Conservation (phyloP, 2,113 vertebrate species). For the Lophochroa leadbeateri region DNA sequence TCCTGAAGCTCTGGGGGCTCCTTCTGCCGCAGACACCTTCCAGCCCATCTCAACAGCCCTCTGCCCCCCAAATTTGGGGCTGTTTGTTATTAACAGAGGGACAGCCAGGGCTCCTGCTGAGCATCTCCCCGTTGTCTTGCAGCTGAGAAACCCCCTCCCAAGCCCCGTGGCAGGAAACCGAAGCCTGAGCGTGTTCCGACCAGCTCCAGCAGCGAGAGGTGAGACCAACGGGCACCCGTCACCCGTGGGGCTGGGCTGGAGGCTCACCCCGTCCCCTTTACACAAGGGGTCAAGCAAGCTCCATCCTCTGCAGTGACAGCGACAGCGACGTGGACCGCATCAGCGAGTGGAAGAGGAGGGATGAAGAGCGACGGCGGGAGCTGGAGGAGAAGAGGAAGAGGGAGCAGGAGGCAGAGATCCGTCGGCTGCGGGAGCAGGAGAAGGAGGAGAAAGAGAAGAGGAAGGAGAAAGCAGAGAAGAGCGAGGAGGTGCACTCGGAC, state of each 20-base stretch:
- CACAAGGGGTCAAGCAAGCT: background rate
- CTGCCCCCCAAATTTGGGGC: fast-evolving
- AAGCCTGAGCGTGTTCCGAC: slow-evolving; percentile 82
- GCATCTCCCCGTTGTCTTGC: fast-evolving
- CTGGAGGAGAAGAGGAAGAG: slow-evolving; percentile 91
- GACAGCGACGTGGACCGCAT: slow-evolving; percentile 91
- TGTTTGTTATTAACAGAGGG: background rate
- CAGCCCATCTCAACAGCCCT: background rate
- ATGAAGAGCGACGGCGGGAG: slow-evolving; percentile 88
- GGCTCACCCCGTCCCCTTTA: background rate
- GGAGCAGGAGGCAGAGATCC: slow-evolving; percentile 93
- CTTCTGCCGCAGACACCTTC: background rate
- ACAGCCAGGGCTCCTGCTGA: background rate
- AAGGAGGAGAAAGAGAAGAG: slow-evolving; percentile 90
- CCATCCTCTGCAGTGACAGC: slow-evolving; percentile 58
- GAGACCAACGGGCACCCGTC: background rate
- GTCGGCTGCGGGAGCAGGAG: slow-evolving; percentile 88
- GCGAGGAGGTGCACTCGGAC: slow-evolving; percentile 57
- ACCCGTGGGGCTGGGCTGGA: background rate
- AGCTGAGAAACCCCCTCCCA: slow-evolving; percentile 87
- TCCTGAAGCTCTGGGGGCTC: background rate
- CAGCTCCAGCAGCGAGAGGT: slow-evolving; percentile 92
- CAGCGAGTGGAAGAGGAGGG: slow-evolving; percentile 94
- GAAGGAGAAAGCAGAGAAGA: slow-evolving; percentile 83
- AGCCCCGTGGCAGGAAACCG: slow-evolving; percentile 85